phyloP scores from a whole-genome alignment of 2,797 vertebrate species.

The Argya squamiceps region DNA sequence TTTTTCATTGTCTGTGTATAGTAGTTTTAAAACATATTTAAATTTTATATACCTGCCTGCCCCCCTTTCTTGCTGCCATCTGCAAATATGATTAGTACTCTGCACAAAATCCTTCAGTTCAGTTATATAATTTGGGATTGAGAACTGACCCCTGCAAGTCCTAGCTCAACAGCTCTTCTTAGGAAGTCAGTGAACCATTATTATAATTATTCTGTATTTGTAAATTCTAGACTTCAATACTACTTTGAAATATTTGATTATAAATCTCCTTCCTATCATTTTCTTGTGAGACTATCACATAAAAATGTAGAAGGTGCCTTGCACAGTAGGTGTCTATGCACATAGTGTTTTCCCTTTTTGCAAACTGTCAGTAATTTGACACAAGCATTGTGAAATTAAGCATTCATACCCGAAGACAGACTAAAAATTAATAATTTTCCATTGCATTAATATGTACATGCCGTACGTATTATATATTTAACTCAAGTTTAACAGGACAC shows the following conservation, averaged over 20 bases:
- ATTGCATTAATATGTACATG: slow-evolving; percentile 50
- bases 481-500: slow-evolving; percentile 33
- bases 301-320: neutral
- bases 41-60: neutral
- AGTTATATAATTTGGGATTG: neutral
- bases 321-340: neutral
- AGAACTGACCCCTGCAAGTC: neutral
- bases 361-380: slow-evolving; percentile 1
- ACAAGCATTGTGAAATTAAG: slow-evolving; percentile 42
- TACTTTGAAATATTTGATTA: neutral
- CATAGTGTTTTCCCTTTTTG: neutral
- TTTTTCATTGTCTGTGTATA: neutral
- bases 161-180: neutral
- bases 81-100: neutral
- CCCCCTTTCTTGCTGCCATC: neutral
- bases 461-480: slow-evolving; percentile 32
- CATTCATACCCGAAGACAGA: slow-evolving; percentile 31
- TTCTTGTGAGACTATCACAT: neutral
- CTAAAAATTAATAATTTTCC: slow-evolving; percentile 49
- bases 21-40: neutral
- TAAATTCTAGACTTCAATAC: neutral
- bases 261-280: neutral
- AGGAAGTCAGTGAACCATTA: neutral
- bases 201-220: neutral
- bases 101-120: neutral